Conservation (phyloP, 64 coral and sea anemone genomes). For the Stylophora pistillata region DNA sequence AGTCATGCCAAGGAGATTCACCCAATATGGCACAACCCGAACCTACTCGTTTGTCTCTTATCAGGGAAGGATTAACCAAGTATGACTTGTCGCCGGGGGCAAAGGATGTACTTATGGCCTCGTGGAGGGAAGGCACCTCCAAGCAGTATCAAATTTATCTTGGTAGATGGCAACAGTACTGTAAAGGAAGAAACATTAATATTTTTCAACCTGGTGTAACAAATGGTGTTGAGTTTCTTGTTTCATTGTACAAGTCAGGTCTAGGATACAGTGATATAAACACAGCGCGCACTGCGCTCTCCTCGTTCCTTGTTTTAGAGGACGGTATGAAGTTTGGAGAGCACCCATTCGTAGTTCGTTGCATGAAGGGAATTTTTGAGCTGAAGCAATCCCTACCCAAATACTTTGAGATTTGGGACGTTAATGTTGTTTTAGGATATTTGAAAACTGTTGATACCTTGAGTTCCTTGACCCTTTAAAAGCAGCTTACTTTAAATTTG, state of each 20-base stretch:
- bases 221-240: conserved; percentile 17
- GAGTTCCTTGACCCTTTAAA: conserved; percentile 17
- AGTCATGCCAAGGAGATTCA: too few species aligned
- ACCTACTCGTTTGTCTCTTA: too few species aligned
- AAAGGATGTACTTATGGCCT: conserved; percentile 21
- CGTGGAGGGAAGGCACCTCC: not conserved
- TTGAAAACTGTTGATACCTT: not conserved
- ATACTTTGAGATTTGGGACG: conserved; percentile 45
- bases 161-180: conserved; percentile 8
- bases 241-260: not conserved
- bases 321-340: conserved; percentile 40
- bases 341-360: conserved; percentile 34
- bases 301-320: too few species aligned
- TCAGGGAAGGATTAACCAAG: not conserved
- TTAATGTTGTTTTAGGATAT: conserved; percentile 33
- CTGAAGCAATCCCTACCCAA: conserved; percentile 41
- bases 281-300: conserved; percentile 15
- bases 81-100: not conserved
- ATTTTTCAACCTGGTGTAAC: conserved; percentile 7
- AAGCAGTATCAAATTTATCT: not conserved
- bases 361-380: conserved; percentile 62
- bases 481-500: conserved; percentile 33
- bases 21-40: too few species aligned
- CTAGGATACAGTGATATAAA: conserved; percentile 12
- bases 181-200: not conserved